Evolutionary conservation across 2,113 vertebrate genomes (phyloP), one percentile per base, ranked within the genome.

Genomic region (Hiodon alosoides): DNA sequence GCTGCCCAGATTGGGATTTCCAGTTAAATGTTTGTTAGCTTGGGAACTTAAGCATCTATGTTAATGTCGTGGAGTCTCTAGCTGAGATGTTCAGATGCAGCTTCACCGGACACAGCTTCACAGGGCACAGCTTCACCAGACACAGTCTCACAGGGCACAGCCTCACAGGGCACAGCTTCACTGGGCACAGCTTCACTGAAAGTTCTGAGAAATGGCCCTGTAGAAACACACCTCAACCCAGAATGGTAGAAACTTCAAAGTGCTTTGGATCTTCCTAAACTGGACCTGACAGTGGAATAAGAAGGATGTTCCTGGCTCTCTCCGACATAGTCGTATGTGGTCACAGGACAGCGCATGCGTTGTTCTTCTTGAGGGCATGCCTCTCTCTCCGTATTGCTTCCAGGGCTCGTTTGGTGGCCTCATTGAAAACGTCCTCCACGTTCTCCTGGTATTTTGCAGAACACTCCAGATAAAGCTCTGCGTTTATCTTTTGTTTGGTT

Each of bases 371-470:
- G 9, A 72, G 87, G 13, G 82, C 79, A 47, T 74, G 14, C 76
- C 83, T 85, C 2, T 86, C 79, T 54, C 80, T 92, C 76, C 85
- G 93, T 72, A 90, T 88, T 3, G 88, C 86, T 0, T 58, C 85
- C 51, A 94, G 83, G 8, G 90, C 93, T 4, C 90, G 85, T 59
- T 67, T 81, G 3, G 92, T 84, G 0, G 92, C 89, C 82, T 93
- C 91, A 14, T 86, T 89, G 83, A 94, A 94, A 71, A 94, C 87
- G 0, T 89, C 85, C 61, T 90, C 90, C 67, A 93, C 85, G 5
- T 94, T 94, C 72, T 94, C 91, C 16, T 88, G 88, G 46, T 84
- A 91, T 76, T 93, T 93, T 77, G 91, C 92, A 0, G 93, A 93
- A 68, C 91, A 94, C 60, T 94, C 93, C 52, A 94, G 79, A 67